Base-by-base conservation (phyloP, 2,113 vertebrate genomes). In the Microtus richardsoni region DNA sequence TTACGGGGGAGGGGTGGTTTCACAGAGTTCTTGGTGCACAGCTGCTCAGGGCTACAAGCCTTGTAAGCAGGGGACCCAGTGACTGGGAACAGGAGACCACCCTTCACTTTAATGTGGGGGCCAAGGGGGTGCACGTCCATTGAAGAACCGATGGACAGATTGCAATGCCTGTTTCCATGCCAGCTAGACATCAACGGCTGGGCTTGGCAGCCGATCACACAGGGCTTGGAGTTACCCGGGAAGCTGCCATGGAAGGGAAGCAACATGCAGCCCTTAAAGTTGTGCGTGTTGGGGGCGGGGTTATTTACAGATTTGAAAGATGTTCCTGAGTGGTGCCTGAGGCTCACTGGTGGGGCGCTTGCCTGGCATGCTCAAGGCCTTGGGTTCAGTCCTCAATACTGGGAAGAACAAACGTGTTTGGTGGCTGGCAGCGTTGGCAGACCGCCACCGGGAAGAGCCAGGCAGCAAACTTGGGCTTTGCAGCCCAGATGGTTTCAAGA, bases 21-120 rank as follows among this genome's bases (percentile, higher is more conserved):
- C 80, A 80, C 58, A n/a, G 52, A 64, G 28, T 52, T 41, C 44
- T 44, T 78, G 73, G 71, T 11, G 16, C 68, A 75, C 44, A 90
- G n/a, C 88, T 71, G 86, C 58, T 83, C 83, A 96, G 94, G 84
- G 22, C 6, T 28, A 39, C n/a, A 58, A 84, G 88, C 58, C 73
- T 17, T 16, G 1, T 39, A 28, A 0, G 90, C 30, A 21, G 60
- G 92, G 93, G 60, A 16, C 2, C 41, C 4, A 64, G 0, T 4
- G 13, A 21, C 7, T 17, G 44, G 78, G 6, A 24, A 5, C 17
- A 5, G 58, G 41, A 54, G 28, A 52, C 93, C 60, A 73, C 8
- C 44, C 41, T 36, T 16, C 70, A 8, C 54, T 3, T 0, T 62
- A 70, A 41, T 24, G 3, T 39, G 36, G 26, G 0, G 11, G 2